A percentile compares a stretch with the other conserved stretches of the same genome.
These are phyloP conservation scores for Nanorana parkeri DNA, from an alignment of 2,113 vertebrate species.

Conservation along the genomic window DNA sequence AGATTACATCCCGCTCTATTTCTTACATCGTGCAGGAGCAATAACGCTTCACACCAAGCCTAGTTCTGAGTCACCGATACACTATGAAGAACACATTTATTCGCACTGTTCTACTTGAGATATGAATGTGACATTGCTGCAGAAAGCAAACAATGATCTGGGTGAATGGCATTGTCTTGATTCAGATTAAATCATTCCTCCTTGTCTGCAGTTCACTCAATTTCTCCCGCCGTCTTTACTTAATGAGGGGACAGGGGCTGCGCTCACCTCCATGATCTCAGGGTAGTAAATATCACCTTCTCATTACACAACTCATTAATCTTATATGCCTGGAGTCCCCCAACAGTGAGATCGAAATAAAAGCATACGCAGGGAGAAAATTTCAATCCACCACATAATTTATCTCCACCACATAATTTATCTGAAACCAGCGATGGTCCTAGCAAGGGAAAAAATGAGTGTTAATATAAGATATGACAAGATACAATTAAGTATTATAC, in stretches of 20 bases:
- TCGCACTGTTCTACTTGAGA: not conserved
- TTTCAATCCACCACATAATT: conserved; percentile 3
- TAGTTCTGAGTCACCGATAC: not conserved
- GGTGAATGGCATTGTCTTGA: conserved; percentile 1
- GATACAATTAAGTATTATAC: too few relatives aligned
- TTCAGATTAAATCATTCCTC: conserved; percentile 15
- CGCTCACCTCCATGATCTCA: conserved; percentile 31
- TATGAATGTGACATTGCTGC: conserved; percentile 12
- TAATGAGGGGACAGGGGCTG: conserved; percentile 39
- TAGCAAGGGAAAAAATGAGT: too few relatives aligned
- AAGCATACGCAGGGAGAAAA: not conserved
- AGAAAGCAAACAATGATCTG: conserved; percentile 17
- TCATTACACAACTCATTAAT: conserved; percentile 57
- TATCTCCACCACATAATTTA: not conserved
- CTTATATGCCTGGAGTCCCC: conserved; percentile 42
- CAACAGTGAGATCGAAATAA: not conserved
- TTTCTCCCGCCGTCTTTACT: conserved; percentile 40
- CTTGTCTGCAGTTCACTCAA: conserved; percentile 40
- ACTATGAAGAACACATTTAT: not conserved
- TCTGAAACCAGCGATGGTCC: too few relatives aligned
- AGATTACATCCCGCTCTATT: not conserved
- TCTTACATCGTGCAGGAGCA: not conserved
- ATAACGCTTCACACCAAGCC: not conserved
- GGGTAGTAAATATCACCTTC: conserved; percentile 53
- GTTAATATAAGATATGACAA: too few relatives aligned